Base-by-base conservation (phyloP, 2,888 invertebrate genomes). In the Chaetogeoica ovagalla region DNA sequence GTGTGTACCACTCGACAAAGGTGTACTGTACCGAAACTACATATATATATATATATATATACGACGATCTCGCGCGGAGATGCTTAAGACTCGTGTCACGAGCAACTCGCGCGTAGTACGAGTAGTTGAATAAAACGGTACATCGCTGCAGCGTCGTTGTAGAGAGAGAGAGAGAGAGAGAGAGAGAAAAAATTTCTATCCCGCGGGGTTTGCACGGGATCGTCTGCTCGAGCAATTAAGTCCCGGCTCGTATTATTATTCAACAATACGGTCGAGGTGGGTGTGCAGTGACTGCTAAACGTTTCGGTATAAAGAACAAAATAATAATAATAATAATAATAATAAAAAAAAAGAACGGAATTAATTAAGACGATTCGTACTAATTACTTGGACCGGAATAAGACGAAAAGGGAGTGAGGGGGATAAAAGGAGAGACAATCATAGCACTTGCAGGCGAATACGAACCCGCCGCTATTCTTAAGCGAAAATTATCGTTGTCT, bases 331-430 rank as follows among this genome's bases (percentile, higher is more conserved):
- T 30, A 30, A 30, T 30, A 30, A 30, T 30, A 30, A n/a, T n/a
- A n/a, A n/a, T n/a, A n/a, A n/a, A n/a, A n/a, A n/a, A 30, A 30
- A 30, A 30, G 30, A 30, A 30, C 30, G 79, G 71, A 79, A 79
- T 79, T 79, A 79, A 79, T 79, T 79, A 79, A 79, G 79, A 71
- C 79, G 70, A 71, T 79, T 79, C 63, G 71, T 59, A 57, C 79
- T 79, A 79, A 79, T 79, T 79, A 79, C 71, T 55, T 76, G 59
- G 43, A 48, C 68, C 75, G n/a, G 59, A 43, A 65, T 11, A 57
- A 55, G 30, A 65, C 9, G 21, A 65, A 39, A 55, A 19, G 48
- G n/a, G 11, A 43, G 55, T n/a, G 48, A 72, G 73, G 5, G 63
- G 19, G 65, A 65, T 3, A 60, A 23, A 11, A 17, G 37, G 30